A percentile compares a stretch with the other conserved stretches of the same genome.
phyloP scores from a whole-genome alignment of 2,113 vertebrate genomes.

The Marmota flaviventris region DNA sequence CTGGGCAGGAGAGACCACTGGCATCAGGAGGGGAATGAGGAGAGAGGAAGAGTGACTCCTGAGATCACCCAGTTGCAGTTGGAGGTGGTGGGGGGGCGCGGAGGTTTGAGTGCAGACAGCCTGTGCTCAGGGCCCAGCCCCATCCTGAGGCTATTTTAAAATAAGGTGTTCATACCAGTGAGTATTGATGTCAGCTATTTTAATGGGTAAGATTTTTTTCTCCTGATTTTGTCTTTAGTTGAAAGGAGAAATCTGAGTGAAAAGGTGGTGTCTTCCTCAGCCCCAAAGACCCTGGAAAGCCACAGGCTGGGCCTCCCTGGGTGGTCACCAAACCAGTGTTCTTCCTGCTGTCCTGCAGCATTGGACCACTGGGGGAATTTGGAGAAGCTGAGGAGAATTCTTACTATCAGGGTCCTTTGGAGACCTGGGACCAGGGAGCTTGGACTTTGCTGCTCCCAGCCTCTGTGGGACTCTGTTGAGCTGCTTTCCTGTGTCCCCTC shows the following conservation, averaged over 20 bases:
- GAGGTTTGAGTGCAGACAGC: neutral
- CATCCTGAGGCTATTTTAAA: neutral
- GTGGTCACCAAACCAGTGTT: neutral
- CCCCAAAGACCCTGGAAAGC: neutral
- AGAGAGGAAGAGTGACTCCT: neutral
- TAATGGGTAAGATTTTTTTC: neutral
- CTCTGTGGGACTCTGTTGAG: neutral
- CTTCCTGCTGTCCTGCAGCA: neutral
- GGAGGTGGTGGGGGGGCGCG: too few species aligned
- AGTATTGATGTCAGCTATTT: neutral
- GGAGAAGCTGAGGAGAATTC: neutral
- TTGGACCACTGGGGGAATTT: neutral
- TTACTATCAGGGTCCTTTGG: neutral
- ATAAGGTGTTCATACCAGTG: neutral
- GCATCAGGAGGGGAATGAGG: neutral
- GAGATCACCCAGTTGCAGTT: neutral
- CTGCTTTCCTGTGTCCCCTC: neutral
- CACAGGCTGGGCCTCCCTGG: neutral
- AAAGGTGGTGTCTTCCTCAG: neutral
- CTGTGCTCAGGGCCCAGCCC: neutral
- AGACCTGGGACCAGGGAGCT: neutral
- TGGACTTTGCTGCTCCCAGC: neutral
- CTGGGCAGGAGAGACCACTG: neutral
- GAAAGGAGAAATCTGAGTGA: conserved; percentile 1
- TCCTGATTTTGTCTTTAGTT: conserved; percentile 4